Base-by-base conservation (phyloP, 1,140 invertebrate genomes). In the Orius insidiosus region DNA sequence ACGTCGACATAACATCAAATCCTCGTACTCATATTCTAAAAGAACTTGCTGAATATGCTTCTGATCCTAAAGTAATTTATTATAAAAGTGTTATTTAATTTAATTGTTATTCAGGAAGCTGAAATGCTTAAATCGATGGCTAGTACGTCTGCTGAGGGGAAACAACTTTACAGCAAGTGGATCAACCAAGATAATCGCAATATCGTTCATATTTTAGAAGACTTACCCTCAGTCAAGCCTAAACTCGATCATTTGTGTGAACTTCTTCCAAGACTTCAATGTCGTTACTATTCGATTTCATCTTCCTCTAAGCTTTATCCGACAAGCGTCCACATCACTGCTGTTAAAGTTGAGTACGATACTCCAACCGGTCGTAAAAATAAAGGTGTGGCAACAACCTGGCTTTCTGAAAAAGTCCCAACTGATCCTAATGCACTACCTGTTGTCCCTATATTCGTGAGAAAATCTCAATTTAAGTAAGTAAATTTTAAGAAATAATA, bases 201-300 rank as follows among this genome's bases (percentile, higher is more conserved):
- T 60, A 89, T 99, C 60, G 77, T 96, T 33, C 89, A 96, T 58
- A 83, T 99, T 55, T 63, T 99, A 24, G 89, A 97, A 67, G 92
- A 98, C 65, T 68, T 96, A 43, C 76, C 80, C n/a, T 90, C 88
- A 0, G 79, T 90, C 55, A 86, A 81, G 60, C 92, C 94, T 13
- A 75, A 86, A 5, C 65, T 98, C 9, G 95, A 99, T 65, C 89
- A 96, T 67, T 61, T 98, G 0, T 93, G 90, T 64, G 96, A 99
- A 67, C 63, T 99, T 53, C 61, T 99, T 45, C 95, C 95, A 11
- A 72, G 93, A 54, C 69, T 99, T 8, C 94, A 98, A 59, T 85
- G 89, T 42, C 75, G 96, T 57, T 98, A 96, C 63, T 99, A 99
- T 65, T 98, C 94, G 2, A 99, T 99, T 56, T 97, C 95, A 2